Evolutionary conservation across 2,113 vertebrate genomes (phyloP), one percentile per base, ranked within the genome.

Genomic region (Pangasianodon hypophthalmus): DNA sequence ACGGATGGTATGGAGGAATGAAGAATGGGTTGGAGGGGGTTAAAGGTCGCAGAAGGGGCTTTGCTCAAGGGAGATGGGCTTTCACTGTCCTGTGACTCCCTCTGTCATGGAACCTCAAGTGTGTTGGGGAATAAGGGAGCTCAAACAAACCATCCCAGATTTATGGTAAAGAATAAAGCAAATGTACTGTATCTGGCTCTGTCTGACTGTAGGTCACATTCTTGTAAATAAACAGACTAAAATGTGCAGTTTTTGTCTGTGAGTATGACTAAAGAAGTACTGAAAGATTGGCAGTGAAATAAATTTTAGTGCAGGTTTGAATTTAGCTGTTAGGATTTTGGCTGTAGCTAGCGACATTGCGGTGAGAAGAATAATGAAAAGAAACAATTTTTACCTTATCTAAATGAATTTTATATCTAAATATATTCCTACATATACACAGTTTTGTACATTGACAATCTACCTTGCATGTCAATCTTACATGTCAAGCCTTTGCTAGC

Each of bases 41-140:
- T 90, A 91, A 88, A 91, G 91, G 87, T 56, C 48, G 8, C 77
- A 48, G 54, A 8, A 73, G 87, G 89, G 81, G 19, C 67, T 84
- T 48, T 41, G 67, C 75, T 82, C 37, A 7, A 19, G 64, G 84
- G 75, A 88, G 87, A 69, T 73, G 84, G 62, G 21, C 62, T 86
- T 32, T 64, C 52, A 87, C 14, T 86, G 84, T 19, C 56, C 52
- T 60, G 10, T 87, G 32, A 84, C 32, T 75, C 26, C 29, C 21
- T 89, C 56, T 62, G 50, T 89, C 88, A 89, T 64, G n/a, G 83
- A 80, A 16, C 3, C 50, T 85, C 54, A 62, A 60, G 67, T 62
- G 88, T 79, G 88, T 37, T 64, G 11, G 50, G 41, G 29, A 46
- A 89, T 21, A 89, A 58, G 13, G n/a, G 41, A 52, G 54, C 56